Conservation (phyloP, 1,140 invertebrate genomes). For the Drosophila tristis region DNA sequence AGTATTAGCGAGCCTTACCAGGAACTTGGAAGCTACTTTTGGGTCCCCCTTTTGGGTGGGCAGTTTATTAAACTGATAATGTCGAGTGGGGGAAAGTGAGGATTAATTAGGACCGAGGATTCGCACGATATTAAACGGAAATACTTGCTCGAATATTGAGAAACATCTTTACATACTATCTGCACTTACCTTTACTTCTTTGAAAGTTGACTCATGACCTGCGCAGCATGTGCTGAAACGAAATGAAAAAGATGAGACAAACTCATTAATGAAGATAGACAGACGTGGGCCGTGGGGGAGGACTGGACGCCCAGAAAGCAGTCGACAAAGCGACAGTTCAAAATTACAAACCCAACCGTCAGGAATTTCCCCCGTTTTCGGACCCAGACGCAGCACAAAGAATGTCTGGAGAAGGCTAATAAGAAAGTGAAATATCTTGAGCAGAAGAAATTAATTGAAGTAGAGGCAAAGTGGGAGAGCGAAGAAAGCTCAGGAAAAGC, state of each 20-base stretch:
- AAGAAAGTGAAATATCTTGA: constrained; percentile 42
- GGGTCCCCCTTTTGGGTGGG: constrained; percentile 10
- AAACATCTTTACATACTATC: too few species aligned
- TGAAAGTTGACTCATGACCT: neutral
- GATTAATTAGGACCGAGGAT: neutral
- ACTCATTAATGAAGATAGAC: constrained; percentile 31
- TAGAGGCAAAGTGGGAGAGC: neutral
- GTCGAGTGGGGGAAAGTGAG: neutral
- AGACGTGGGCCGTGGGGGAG: neutral
- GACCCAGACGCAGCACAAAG: constrained; percentile 20
- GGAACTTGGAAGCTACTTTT: constrained; percentile 25
- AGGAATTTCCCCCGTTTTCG: constrained; percentile 7
- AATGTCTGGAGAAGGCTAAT: constrained; percentile 41
- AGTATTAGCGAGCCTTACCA: constrained; percentile 1
- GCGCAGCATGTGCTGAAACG: neutral
- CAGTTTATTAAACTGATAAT: constrained; percentile 68
- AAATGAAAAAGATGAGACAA: constrained; percentile 1
- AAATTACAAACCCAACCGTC: constrained; percentile 20
- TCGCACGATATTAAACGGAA: too few species aligned
- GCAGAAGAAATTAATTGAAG: constrained; percentile 56
- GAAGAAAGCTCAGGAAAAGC: neutral
- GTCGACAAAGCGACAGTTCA: constrained; percentile 38
- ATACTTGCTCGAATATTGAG: too few species aligned
- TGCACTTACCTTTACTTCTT: constrained; percentile 12
- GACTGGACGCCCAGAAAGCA: neutral